Base-by-base conservation (phyloP, 64 coral and sea anemone species). In the Actinia tenebrosa region DNA sequence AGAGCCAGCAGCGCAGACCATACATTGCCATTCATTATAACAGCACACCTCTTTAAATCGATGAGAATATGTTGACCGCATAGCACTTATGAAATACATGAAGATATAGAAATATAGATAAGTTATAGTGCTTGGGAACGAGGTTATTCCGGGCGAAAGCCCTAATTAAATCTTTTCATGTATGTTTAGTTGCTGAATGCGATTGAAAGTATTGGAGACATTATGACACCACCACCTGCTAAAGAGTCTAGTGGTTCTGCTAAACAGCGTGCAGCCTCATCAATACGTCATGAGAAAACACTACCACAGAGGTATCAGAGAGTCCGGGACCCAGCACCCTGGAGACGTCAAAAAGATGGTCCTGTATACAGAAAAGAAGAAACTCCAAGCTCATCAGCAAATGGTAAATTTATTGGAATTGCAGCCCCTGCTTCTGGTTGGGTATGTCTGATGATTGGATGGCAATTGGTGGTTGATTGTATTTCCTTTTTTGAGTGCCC, bases 161-260 rank as follows among this genome's bases (percentile, higher is more conserved):
- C 53, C 53, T 54, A 54, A 54, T 15, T 0, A 16, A 16, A 10
- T 58, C 15, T 58, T 1, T 58, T 53, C 45, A 80, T 3, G 43
- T 87, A 14, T 46, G 83, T 82, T 44, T 69, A 92, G 90, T 81
- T 92, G 27, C 78, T 92, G 47, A 82, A 80, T 72, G 90, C 90
- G 5, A 92, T 92, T 58, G 84, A 92, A 26, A 92, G 86, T 14
- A 92, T 92, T 72, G 90, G 86, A 18, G 90, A 87, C 16, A 84
- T 92, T 22, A 79, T 92, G 42, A 82, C 86, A 25, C 90, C 90
- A 16, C 85, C 90, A 16, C 85, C 89, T 30, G 56, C 71, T 18
- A 54, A 8, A 15, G 89, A 64, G 44, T 27, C 22, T 5, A 83
- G 47, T 9, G 50, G 44, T 20, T 86, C 71, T n/a, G 50, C 16